Conservation (phyloP, 2,113 vertebrate genomes). For the Trichechus manatus region DNA sequence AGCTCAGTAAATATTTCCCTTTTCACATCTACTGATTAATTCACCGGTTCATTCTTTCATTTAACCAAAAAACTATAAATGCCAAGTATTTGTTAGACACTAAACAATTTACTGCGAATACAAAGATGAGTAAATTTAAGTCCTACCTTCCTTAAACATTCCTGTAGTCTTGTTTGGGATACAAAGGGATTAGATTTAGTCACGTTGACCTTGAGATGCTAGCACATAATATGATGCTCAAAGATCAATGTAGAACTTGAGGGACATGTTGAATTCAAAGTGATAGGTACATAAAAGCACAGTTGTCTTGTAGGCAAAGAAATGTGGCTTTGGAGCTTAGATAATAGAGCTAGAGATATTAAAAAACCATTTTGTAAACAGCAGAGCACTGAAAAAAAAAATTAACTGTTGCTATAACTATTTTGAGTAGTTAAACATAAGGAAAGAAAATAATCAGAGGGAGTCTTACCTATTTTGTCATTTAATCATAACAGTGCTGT, state of each 20-base stretch:
- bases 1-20: not conserved
- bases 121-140: not conserved
- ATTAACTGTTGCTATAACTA: not conserved
- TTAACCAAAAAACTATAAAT: not conserved
- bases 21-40: not conserved
- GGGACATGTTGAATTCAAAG: not conserved
- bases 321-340: not conserved
- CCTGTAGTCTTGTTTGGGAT: not conserved
- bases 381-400: not conserved
- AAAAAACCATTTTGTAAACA: not conserved
- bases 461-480: not conserved
- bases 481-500: not conserved
- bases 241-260: not conserved
- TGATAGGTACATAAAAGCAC: not conserved
- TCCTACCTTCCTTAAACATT: not conserved
- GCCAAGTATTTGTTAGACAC: not conserved
- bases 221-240: not conserved
- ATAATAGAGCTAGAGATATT: not conserved
- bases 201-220: not conserved
- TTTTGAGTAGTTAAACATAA: conserved; percentile 31
- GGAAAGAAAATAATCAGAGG: not conserved
- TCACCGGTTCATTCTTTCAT: not conserved
- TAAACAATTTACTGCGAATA: not conserved
- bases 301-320: not conserved
- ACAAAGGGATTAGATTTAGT: conserved; percentile 10